Evolutionary conservation across 2,113 vertebrate genomes (phyloP).

Genomic region (Zapornia atra): DNA sequence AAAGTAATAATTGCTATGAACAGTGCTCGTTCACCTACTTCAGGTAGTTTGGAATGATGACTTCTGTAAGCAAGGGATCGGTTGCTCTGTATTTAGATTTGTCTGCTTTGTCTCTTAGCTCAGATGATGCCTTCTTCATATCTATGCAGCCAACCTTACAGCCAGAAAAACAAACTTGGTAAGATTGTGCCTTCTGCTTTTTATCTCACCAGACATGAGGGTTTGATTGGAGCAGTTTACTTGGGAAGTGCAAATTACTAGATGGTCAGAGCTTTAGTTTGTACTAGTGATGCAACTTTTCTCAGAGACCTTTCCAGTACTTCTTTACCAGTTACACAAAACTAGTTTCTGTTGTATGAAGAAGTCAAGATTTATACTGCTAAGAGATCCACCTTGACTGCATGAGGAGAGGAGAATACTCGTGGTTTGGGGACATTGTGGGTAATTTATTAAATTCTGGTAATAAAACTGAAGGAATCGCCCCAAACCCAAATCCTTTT

Average conservation of each 20-base stretch:
- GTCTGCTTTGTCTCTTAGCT: constrained; percentile 49
- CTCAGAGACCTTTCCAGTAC: background rate
- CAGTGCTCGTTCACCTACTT: background rate
- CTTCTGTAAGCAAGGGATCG: background rate
- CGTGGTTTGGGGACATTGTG: background rate
- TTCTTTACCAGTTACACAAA: background rate
- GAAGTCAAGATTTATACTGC: background rate
- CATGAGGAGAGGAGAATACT: background rate
- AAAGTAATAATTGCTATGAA: background rate
- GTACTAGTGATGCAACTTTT: background rate
- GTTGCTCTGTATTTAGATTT: background rate
- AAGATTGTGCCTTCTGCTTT: constrained; percentile 74
- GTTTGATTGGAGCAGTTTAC: constrained; percentile 44
- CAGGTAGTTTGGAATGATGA: background rate
- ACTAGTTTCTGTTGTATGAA: background rate
- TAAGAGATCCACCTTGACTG: background rate
- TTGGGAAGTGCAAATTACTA: constrained; percentile 54
- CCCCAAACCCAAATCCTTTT: background rate
- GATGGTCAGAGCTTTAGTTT: constrained; percentile 49
- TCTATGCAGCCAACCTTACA: background rate
- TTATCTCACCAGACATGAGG: constrained; percentile 50
- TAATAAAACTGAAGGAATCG: constrained; percentile 14
- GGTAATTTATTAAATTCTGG: constrained; percentile 1
- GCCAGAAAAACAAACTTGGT: background rate
- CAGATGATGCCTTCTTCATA: background rate